Conservation (phyloP, 1,140 invertebrate species). For the Bombyx mori region ASM3026992v2 NC_085126.1:12474001-12474500, state of each 20-base stretch:
- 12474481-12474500: constrained; percentile 5
- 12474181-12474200: background rate
- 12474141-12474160: background rate
- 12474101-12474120: constrained; percentile 27
- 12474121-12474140: constrained; percentile 19
- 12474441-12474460: constrained; percentile 31
- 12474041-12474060: constrained; percentile 18
- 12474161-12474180: background rate
- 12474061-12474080: constrained; percentile 41
- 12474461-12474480: constrained; percentile 29
- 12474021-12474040: constrained; percentile 6
- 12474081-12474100: constrained; percentile 29
- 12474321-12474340: too few relatives aligned
- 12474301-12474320: too few relatives aligned
- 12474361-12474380: too few relatives aligned
- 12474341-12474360: too few relatives aligned
- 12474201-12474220: background rate
- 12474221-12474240: background rate
- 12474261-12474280: background rate
- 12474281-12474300: constrained; percentile 6
- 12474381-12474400: background rate
- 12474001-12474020: background rate
- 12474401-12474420: constrained; percentile 7
- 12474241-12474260: background rate
- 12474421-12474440: constrained; percentile 33